Evolutionary conservation across 2,113 vertebrate genomes (phyloP).

Genomic region (Anoplopoma fimbria): DNA sequence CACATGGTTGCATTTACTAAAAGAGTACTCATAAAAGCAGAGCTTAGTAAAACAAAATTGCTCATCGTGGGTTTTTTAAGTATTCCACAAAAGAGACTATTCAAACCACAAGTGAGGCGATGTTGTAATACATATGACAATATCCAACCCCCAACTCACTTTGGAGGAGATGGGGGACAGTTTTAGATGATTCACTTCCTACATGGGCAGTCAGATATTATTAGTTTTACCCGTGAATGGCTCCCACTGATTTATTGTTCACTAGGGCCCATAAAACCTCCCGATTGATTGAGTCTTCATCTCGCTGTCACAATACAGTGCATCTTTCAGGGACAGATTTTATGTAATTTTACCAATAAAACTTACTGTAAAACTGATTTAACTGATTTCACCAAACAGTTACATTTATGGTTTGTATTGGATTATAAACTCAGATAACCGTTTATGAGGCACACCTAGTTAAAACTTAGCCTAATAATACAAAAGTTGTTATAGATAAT

Average conservation of each 20-base stretch:
- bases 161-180: slow-evolving; percentile 54
- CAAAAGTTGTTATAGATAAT: not conserved
- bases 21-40: slow-evolving; percentile 72
- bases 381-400: not conserved
- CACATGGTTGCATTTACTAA: slow-evolving; percentile 81
- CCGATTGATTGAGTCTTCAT: slow-evolving; percentile 18
- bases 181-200: slow-evolving; percentile 70
- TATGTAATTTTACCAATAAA: slow-evolving; percentile 18
- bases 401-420: no score
- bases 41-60: slow-evolving; percentile 76
- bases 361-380: slow-evolving; percentile 6
- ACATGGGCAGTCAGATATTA: slow-evolving; percentile 62
- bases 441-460: not conserved
- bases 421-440: not conserved
- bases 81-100: slow-evolving; percentile 64
- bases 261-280: slow-evolving; percentile 39
- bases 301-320: slow-evolving; percentile 19
- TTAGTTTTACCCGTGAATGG: slow-evolving; percentile 58
- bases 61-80: slow-evolving; percentile 70
- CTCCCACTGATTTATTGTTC: slow-evolving; percentile 62
- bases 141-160: slow-evolving; percentile 58
- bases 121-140: slow-evolving; percentile 70
- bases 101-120: slow-evolving; percentile 67
- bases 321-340: slow-evolving; percentile 37
- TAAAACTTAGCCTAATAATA: not conserved